A percentile compares a stretch with the other conserved stretches of the same genome.
Conservation (phyloP, 2,888 invertebrate genomes). For the Lasioglossum leucozonium region DNA sequence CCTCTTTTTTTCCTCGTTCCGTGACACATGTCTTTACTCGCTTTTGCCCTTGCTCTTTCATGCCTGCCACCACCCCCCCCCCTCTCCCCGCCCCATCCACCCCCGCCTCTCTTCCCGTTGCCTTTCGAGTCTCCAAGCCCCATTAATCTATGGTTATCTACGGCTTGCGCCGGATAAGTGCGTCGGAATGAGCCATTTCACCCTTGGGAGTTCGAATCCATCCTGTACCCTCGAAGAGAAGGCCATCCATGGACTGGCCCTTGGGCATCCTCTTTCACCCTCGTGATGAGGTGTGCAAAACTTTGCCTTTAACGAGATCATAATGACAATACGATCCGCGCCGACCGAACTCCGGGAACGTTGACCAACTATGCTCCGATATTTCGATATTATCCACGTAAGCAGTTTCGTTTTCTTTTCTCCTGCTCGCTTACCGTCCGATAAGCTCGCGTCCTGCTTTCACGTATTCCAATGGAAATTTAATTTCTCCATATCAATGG, state of each 20-base stretch:
- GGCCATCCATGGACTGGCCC: conserved; percentile 76
- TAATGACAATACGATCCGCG: conserved; percentile 64
- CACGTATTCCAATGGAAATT: too few species aligned
- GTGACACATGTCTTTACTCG: conserved; percentile 65
- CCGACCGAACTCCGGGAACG: conserved; percentile 7
- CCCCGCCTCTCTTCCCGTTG: conserved; percentile 73
- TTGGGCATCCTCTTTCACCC: conserved; percentile 77
- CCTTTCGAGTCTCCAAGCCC: conserved; percentile 77
- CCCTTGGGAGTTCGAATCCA: conserved; percentile 83
- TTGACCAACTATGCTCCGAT: background rate
- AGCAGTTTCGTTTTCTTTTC: background rate
- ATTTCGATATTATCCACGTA: background rate
- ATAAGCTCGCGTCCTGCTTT: too few species aligned
- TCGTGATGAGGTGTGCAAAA: conserved; percentile 80
- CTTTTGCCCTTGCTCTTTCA: conserved; percentile 52
- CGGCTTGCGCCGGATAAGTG: conserved; percentile 83
- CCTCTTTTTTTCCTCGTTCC: conserved; percentile 63
- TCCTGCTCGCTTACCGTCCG: background rate
- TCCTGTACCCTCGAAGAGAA: conserved; percentile 73
- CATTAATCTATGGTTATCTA: conserved; percentile 85
- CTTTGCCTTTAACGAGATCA: conserved; percentile 75
- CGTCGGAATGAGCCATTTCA: conserved; percentile 84
- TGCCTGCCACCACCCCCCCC: conserved; percentile 21
- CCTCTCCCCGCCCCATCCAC: conserved; percentile 32
- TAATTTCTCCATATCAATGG: too few species aligned